Evolutionary conservation across 2,888 invertebrate genomes (phyloP).

Genomic region (Catocala fraxini): DNA sequence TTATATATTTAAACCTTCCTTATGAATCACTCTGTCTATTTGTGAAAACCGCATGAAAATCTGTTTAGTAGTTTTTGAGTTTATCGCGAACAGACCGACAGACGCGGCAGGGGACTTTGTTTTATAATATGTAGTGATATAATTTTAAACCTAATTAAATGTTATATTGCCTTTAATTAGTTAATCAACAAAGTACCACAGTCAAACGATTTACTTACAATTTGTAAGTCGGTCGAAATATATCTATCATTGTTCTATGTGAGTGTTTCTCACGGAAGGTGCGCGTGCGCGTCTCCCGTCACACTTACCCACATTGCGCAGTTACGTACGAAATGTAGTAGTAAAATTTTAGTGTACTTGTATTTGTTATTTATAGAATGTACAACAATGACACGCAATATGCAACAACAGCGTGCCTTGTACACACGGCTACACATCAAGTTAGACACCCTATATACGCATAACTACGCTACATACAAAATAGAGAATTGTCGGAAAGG

Average conservation of each 20-base stretch:
- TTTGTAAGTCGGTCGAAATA: conserved; percentile 52
- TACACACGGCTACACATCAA: no score
- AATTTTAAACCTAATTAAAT: no score
- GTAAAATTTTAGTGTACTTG: conserved; percentile 44
- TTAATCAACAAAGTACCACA: conserved; percentile 2
- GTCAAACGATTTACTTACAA: conserved; percentile 38
- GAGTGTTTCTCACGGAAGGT: conserved; percentile 78
- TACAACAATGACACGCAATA: conserved; percentile 20
- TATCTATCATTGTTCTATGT: conserved; percentile 64
- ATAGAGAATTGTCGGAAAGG: no score
- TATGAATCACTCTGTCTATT: no score
- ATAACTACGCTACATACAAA: no score
- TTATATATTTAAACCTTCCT: no score
- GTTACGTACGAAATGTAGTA: conserved; percentile 54
- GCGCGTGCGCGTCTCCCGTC: conserved; percentile 53
- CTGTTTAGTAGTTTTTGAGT: no score
- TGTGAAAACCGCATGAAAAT: no score
- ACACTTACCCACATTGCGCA: conserved; percentile 73
- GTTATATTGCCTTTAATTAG: background rate
- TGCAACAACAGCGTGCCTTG: background rate
- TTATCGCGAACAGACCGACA: no score
- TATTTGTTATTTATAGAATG: conserved; percentile 48
- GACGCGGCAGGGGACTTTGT: no score
- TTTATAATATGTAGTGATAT: no score
- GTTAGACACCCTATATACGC: no score